These are phyloP conservation scores for Cryptoprocta ferox DNA, from an alignment of 2,797 vertebrate genomes.

Conservation along the genomic window DNA sequence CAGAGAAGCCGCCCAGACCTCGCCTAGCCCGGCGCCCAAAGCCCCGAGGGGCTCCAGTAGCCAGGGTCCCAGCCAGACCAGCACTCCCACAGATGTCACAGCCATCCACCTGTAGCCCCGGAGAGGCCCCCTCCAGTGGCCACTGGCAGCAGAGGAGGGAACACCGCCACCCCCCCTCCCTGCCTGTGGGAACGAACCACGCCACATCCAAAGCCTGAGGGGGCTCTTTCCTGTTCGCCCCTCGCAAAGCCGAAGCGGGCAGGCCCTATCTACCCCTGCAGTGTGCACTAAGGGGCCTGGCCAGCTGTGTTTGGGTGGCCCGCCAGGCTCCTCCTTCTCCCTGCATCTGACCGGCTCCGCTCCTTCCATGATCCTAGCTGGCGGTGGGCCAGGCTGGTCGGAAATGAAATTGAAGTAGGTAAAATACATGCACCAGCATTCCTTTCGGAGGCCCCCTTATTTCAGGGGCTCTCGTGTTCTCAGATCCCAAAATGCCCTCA, in stretches of 20 bases:
- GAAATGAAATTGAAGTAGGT: not conserved
- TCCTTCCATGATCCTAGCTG: not conserved
- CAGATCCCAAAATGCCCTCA: slow-evolving; percentile 48
- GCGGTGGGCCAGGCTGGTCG: not conserved
- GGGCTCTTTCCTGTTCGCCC: slow-evolving; percentile 15
- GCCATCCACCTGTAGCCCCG: slow-evolving; percentile 84
- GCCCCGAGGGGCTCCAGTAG: slow-evolving; percentile 80
- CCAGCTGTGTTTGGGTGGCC: not conserved
- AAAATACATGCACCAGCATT: slow-evolving; percentile 34
- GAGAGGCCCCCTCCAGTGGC: slow-evolving; percentile 66
- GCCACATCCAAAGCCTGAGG: slow-evolving; percentile 39
- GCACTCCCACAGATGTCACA: slow-evolving; percentile 89
- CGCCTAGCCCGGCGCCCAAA: slow-evolving; percentile 81
- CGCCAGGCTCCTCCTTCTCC: slow-evolving; percentile 29
- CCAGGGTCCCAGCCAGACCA: slow-evolving; percentile 84
- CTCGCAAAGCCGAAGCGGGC: slow-evolving; percentile 29
- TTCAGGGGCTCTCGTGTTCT: slow-evolving; percentile 20
- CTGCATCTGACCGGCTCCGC: not conserved
- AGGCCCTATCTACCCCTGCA: slow-evolving; percentile 54
- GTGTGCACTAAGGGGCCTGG: slow-evolving; percentile 68
- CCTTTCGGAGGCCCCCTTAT: not conserved
- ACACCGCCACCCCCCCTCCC: not conserved
- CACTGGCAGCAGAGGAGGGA: slow-evolving; percentile 36
- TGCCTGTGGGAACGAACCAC: slow-evolving; percentile 30
- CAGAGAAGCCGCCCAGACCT: slow-evolving; percentile 81